Evolutionary conservation across 2,113 vertebrate species (phyloP).

Genomic region (Dunckerocampus dactyliophorus): DNA sequence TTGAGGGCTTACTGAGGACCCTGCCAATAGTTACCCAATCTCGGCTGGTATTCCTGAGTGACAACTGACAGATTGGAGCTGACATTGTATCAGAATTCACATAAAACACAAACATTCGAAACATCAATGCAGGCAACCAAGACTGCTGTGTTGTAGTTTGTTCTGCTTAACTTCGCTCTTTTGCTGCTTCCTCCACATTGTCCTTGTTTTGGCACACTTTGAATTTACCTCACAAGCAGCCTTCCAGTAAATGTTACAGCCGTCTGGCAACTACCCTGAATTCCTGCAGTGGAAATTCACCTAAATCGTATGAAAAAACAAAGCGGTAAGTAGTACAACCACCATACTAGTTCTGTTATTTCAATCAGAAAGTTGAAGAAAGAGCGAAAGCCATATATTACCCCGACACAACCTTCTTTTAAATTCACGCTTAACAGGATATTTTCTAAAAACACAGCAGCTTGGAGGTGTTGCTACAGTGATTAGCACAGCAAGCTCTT

Average conservation of each 20-base stretch:
- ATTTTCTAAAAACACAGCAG: conserved; percentile 55
- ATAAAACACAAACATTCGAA: not conserved
- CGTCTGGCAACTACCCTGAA: conserved; percentile 6
- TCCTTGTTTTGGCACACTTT: conserved; percentile 7
- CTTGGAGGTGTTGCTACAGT: conserved; percentile 46
- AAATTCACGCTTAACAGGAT: conserved; percentile 56
- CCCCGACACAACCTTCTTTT: conserved; percentile 36
- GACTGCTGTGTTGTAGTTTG: not conserved
- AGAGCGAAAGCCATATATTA: conserved; percentile 23
- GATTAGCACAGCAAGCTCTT: conserved; percentile 49
- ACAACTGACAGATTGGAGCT: no score
- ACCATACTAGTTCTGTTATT: conserved; percentile 6
- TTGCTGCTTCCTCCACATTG: conserved; percentile 3
- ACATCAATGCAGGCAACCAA: not conserved
- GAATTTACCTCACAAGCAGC: conserved; percentile 5
- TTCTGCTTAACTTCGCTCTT: not conserved
- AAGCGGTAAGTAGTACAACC: conserved; percentile 4
- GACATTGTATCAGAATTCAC: no score
- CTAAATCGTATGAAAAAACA: conserved; percentile 5
- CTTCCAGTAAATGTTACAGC: conserved; percentile 8
- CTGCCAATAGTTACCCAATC: no score
- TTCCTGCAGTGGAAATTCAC: conserved; percentile 4
- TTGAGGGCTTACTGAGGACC: no score
- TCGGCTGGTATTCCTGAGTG: no score
- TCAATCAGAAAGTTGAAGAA: not conserved